Percentiles rank a stretch among this genome's conserved stretches.
phyloP scores from a whole-genome alignment of 2,888 invertebrate genomes.

The Pardosa pseudoannulata region DNA sequence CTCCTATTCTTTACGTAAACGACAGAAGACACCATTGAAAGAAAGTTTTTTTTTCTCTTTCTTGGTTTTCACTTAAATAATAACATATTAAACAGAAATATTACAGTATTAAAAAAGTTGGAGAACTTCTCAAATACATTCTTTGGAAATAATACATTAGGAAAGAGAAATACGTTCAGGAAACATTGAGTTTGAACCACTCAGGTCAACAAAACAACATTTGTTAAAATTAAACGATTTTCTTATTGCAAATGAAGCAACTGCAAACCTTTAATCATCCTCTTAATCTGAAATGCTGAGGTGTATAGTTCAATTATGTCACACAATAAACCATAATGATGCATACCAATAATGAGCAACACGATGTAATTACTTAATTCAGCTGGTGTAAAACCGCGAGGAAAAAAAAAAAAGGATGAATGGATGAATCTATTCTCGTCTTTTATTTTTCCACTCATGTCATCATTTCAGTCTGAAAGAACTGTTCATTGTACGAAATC shows the following conservation, averaged over 20 bases:
- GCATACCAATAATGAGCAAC: conserved; percentile 1
- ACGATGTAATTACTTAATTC: conserved; percentile 55
- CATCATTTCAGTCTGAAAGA: conserved; percentile 23
- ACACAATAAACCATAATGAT: conserved; percentile 41
- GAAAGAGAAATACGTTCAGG: too few species aligned
- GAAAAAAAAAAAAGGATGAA: too few species aligned
- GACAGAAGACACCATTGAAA: too few species aligned
- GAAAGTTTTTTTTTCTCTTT: too few species aligned
- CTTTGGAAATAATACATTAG: too few species aligned
- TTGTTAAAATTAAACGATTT: neutral
- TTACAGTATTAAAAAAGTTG: too few species aligned
- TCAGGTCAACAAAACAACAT: neutral
- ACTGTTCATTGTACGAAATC: conserved; percentile 27
- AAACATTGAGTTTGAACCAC: too few species aligned
- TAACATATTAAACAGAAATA: too few species aligned
- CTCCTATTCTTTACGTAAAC: too few species aligned
- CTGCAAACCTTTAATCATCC: neutral
- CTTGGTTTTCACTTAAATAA: too few species aligned
- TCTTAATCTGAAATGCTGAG: neutral
- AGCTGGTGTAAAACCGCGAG: conserved; percentile 11
- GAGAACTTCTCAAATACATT: too few species aligned
- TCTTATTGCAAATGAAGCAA: neutral
- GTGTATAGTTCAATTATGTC: neutral
- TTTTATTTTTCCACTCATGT: conserved; percentile 29
- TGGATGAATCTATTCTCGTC: conserved; percentile 28